Evolutionary conservation across 2,888 invertebrate species (phyloP), one percentile per base, ranked within the genome.

Genomic region (Scelioninae gen. 1): DNA sequence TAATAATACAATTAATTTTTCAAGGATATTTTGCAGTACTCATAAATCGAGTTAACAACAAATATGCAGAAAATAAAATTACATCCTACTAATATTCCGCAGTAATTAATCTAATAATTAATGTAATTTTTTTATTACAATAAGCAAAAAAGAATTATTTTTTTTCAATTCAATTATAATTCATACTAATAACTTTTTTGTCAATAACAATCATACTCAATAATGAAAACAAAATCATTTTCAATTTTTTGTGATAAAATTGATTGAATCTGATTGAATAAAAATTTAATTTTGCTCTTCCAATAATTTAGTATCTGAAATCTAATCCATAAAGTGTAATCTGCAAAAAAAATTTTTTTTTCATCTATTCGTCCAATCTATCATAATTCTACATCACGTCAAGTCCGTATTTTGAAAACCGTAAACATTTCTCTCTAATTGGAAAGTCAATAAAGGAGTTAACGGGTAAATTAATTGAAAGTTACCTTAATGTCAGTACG

Each of bases 401-500:
- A 38, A 6, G 13, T n/a, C 7, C 23, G 7, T 1, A 1, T 2
- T 16, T 49, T 23, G 16, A 60, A 60, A 40, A 43, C 43, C 29
- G n/a, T 29, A 32, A 62, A 31, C 15, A 29, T 45, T 45, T n/a
- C 31, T 8, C 9, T 8, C 13, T 63, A 47, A 63, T 63, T 49
- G 49, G 51, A 51, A 38, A 34, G 51, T 65, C 49, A 51, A 65
- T 65, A 51, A 10, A 34, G 38, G 23, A 10, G 31, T 23, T n/a
- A 51, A 29, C 6, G 29, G 0, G 34, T 51, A 45, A 13, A 45
- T 56, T 68, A 56, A 45, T 56, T 68, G 31, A 45, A 56, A 68
- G 68, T 68, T 56, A 56, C 15, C 40, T 43, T 29, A 51, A 40
- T 29, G 40, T 66, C 65, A 51, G 23, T 47, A 31, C 47, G 31